Base-by-base conservation (phyloP, 2,888 invertebrate species). In the Drosophila putrida region DNA sequence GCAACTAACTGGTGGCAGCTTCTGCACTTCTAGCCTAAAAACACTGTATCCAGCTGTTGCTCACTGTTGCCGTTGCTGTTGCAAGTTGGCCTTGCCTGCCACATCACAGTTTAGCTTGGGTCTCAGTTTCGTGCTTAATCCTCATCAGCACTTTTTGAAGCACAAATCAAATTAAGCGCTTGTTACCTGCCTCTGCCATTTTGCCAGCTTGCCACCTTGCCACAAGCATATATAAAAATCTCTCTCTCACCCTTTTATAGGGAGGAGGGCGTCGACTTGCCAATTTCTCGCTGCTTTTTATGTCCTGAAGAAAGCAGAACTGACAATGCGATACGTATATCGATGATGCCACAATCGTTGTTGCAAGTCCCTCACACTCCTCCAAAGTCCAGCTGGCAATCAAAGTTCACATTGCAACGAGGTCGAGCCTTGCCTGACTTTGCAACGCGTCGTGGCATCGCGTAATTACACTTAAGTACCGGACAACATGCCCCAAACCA, bases 401-500 rank as follows among this genome's bases (percentile, higher is more conserved):
- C 68, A 63, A 46, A 82, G 80, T 79, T 88, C 86, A 85, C 70
- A 62, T 70, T 63, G 86, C 78, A 73, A 82, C 72, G 88, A 88
- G 88, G 86, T 88, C 83, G 88, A 66, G 41, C 10, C 44, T 25
- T 35, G 44, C 66, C 20, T 49, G 44, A 58, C 44, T 61, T 60
- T 72, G 73, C 72, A 55, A 36, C 55, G 55, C 66, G 70, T 50
- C 36, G 75, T 63, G 61, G 66, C 71, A 65, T 58, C 71, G 65
- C 68, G 86, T 88, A 87, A 87, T 87, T 87, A 76, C 75, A 87
- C 73, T 88, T 85, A 87, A 86, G 82, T 88, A 78, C 74, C 82
- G 73, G 69, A 59, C 78, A 80, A 68, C 77, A 47, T 76, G 74
- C 71, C 64, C 58, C 67, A 60, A 54, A 62, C 66, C 68, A 62